Base-by-base conservation (phyloP, 2,797 vertebrate species). In the Enteromius viviparus region DNA sequence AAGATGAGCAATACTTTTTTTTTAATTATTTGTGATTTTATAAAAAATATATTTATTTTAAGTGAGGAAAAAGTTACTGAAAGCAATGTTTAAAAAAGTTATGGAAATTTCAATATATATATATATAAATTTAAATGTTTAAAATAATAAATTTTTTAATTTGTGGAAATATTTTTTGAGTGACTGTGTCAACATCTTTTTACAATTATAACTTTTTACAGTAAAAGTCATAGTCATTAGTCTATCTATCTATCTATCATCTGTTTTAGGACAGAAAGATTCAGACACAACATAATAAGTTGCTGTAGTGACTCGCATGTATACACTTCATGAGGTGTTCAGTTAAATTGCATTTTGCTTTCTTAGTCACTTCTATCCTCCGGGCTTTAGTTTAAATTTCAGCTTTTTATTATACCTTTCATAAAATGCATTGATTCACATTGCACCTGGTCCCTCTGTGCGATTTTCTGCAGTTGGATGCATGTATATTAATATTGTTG, bases 321-420 rank as follows among this genome's bases (percentile, higher is more conserved):
- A 55, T 53, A 75, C n/a, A 66, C 47, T 82, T 68, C 21, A 82
- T 76, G 71, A 66, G 80, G 32, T 75, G 76, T 49, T 75, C 23
- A 42, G 60, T 53, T 34, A 21, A 34, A 21, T 40, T 76, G 12
- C 65, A 14, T 45, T 71, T 71, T 26, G 76, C 58, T 45, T 37
- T 68, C 64, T 49, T 66, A 66, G 72, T 82, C 71, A 64, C 29
- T 34, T 65, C 8, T 64, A 19, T 81, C 55, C 55, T 72, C 80
- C 58, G 7, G 58, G 29, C 47, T 66, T 78, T 53, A 37, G 29
- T 64, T 81, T 23, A 70, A 60, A 21, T 32, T 17, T 72, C 42
- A 49, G 55, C 55, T 47, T 32, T 80, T 71, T 23, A 32, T 47
- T 60, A 49, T 53, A 64, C 53, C 66, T 12, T 78, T 47, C 29